Evolutionary conservation across 2,113 vertebrate species (phyloP), one percentile per base, ranked within the genome.

Genomic region (Leptobrachium ailaonicum): DNA sequence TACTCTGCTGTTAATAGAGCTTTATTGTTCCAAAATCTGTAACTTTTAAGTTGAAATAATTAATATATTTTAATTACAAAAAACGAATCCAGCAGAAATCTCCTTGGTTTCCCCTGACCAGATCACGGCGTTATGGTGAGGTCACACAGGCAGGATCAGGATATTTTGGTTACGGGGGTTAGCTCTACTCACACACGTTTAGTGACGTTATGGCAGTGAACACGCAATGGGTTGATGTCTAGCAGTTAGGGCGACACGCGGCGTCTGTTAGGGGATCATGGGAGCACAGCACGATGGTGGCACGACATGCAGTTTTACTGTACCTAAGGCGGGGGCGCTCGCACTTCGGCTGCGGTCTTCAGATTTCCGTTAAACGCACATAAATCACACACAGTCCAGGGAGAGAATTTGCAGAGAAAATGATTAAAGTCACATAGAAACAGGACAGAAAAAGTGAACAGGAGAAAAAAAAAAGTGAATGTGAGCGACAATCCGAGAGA

Each of bases 291-390:
- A 62, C 14, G 68, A 14, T 5, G 68, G 43, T 20, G 44, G 32
- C 20, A n/a, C 82, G 83, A 32, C 90, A 90, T 86, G 89, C 91
- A 88, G 83, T 54, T 87, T 88, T 96, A 97, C 96, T 87, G 86
- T 97, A 97, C 96, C 96, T 97, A 98, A 90, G 81, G 94, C 93
- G 84, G 96, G 96, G 76, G 95, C 96, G 87, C 96, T 98, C 66
- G 94, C 97, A 94, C 96, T 97, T 92, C 95, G 93, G 89, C 92
- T 93, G 94, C 95, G 95, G 88, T 97, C 96, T 98, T 97, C 96
- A 92, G 91, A 91, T 83, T 91, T 93, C 90, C 91, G 32, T 90
- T 89, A 94, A 91, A 94, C 88, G 2, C 90, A 88, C 88, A 87
- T 91, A 83, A 91, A 87, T 88, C 90, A 95, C 92, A 93, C 86